phyloP scores from a whole-genome alignment of 2,797 vertebrate species.

The Monodelphis domestica region DNA sequence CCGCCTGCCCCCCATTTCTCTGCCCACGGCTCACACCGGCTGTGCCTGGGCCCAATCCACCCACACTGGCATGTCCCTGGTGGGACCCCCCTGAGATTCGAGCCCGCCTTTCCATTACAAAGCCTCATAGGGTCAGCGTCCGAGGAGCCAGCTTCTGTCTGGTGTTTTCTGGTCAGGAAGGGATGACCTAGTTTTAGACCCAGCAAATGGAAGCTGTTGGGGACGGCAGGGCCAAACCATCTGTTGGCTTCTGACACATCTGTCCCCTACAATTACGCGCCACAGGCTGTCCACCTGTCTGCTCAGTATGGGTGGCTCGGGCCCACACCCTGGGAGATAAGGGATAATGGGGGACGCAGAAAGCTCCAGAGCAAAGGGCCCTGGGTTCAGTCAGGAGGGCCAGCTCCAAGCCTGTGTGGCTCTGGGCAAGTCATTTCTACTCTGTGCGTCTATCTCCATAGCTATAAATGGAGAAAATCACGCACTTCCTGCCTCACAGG shows the following conservation, averaged over 20 bases:
- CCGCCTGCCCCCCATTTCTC: not conserved
- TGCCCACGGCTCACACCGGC: not conserved
- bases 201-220: not conserved
- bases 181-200: not conserved
- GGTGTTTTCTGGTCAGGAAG: not conserved
- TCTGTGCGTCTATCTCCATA: not conserved
- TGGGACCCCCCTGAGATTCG: not conserved
- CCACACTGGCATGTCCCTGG: too few relatives aligned
- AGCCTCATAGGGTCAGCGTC: too few relatives aligned
- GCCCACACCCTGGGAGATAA: not conserved
- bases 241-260: not conserved
- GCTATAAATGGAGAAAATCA: not conserved
- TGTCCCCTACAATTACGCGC: not conserved
- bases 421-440: not conserved
- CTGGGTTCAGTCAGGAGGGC: not conserved
- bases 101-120: not conserved
- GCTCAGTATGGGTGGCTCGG: not conserved
- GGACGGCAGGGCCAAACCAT: not conserved
- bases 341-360: not conserved
- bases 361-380: not conserved
- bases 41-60: not conserved
- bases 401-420: not conserved
- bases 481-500: not conserved
- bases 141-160: not conserved
- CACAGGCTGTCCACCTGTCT: not conserved